These are phyloP conservation scores for Pogoniulus pusillus DNA, from an alignment of 2,797 vertebrate genomes.

Conservation along the genomic window DNA sequence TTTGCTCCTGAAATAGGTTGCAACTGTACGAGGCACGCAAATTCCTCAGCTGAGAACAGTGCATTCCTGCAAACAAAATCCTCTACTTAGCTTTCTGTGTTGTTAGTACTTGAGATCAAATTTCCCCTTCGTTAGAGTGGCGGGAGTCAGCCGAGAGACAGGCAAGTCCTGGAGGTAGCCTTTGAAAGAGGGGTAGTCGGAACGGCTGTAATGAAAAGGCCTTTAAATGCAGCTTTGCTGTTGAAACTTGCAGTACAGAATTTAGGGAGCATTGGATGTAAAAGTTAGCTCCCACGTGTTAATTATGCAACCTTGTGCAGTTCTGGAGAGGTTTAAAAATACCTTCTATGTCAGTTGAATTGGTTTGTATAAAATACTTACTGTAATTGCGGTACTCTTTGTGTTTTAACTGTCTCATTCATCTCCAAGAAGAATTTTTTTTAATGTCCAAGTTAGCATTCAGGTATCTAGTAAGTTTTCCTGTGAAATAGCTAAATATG, in stretches of 20 bases:
- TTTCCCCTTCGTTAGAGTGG: neutral
- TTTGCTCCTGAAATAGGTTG: neutral
- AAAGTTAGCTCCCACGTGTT: slow-evolving; percentile 12
- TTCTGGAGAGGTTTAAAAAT: slow-evolving; percentile 21
- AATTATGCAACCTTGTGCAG: neutral
- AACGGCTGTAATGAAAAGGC: neutral
- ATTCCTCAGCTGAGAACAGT: neutral
- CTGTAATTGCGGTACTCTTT: neutral
- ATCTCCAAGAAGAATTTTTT: neutral
- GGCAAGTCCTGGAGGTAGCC: fast-evolving
- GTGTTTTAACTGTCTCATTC: neutral
- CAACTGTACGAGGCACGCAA: fast-evolving
- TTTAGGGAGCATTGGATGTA: neutral
- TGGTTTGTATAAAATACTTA: neutral
- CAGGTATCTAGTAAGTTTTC: neutral
- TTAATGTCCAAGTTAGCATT: neutral
- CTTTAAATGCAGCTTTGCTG: neutral
- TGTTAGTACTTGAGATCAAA: fast-evolving
- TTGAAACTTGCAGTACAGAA: neutral
- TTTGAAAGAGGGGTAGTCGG: neutral
- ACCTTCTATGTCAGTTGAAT: neutral
- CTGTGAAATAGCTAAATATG: neutral
- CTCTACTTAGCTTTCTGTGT: fast-evolving
- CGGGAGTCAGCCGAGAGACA: neutral
- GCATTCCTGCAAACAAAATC: neutral